phyloP scores from a whole-genome alignment of 2,888 invertebrate species.

The Morpho helenor region DNA sequence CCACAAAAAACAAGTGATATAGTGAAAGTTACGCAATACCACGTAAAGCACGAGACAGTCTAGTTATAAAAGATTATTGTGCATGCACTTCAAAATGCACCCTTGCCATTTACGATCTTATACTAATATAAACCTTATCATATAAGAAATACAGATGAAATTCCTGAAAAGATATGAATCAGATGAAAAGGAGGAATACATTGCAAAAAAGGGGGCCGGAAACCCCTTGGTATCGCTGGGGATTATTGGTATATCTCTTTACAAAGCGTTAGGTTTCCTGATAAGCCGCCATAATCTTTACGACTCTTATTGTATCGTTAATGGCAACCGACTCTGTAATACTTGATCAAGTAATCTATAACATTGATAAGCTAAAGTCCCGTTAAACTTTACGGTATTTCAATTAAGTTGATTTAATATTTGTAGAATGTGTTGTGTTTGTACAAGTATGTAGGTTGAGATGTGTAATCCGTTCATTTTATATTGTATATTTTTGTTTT shows the following conservation, averaged over 20 bases:
- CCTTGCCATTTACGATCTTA: constrained; percentile 39
- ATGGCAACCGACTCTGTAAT: constrained; percentile 14
- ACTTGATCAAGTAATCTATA: constrained; percentile 17
- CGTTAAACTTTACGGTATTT: background rate
- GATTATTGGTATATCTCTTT: constrained; percentile 70
- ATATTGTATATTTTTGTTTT: too few relatives aligned
- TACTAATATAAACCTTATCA: constrained; percentile 21
- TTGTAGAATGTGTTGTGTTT: too few relatives aligned
- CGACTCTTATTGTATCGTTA: constrained; percentile 39
- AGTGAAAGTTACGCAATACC: constrained; percentile 60
- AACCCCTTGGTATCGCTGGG: constrained; percentile 57
- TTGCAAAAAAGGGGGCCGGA: constrained; percentile 51
- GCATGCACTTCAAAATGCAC: constrained; percentile 67
- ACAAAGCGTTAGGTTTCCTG: constrained; percentile 58
- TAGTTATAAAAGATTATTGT: constrained; percentile 66
- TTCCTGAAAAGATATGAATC: constrained; percentile 9
- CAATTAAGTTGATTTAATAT: too few relatives aligned
- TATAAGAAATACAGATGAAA: constrained; percentile 24
- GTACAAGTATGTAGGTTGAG: too few relatives aligned
- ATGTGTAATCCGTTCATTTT: too few relatives aligned
- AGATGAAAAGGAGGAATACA: constrained; percentile 37
- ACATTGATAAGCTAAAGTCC: background rate
- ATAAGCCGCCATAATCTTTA: constrained; percentile 64
- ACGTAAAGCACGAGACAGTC: constrained; percentile 56
- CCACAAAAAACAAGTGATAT: constrained; percentile 3